phyloP scores from a whole-genome alignment of 2,797 vertebrate genomes.

The Bufotes viridis region DNA sequence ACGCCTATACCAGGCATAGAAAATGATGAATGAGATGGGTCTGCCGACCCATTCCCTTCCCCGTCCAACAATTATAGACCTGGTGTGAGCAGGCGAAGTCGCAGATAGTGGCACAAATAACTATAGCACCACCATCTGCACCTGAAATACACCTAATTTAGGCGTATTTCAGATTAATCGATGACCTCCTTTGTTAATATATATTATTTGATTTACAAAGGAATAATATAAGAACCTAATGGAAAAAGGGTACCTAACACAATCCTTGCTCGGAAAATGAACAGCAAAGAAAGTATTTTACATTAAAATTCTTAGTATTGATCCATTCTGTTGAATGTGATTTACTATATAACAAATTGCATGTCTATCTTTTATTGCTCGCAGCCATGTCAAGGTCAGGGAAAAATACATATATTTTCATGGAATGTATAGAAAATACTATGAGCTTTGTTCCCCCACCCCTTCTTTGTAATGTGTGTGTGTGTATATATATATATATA shows the following conservation, averaged over 20 bases:
- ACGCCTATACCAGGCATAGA: too few species aligned
- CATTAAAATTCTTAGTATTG: slow-evolving; percentile 40
- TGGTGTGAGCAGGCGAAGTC: too few species aligned
- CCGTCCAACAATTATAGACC: too few species aligned
- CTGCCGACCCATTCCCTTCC: too few species aligned
- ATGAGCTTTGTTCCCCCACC: background rate
- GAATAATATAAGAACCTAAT: background rate
- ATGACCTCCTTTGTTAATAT: too few species aligned
- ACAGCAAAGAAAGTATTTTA: background rate
- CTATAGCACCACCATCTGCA: too few species aligned
- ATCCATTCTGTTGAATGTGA: slow-evolving; percentile 22
- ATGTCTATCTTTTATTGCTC: slow-evolving; percentile 33
- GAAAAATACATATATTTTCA: slow-evolving; percentile 37
- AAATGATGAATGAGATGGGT: too few species aligned
- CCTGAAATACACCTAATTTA: too few species aligned
- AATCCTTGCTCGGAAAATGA: slow-evolving; percentile 10
- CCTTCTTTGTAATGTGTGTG: background rate
- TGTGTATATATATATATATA: too few species aligned
- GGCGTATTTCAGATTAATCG: too few species aligned
- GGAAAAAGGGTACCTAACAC: background rate
- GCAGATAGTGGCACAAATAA: too few species aligned
- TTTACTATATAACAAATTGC: slow-evolving; percentile 40
- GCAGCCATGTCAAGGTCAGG: slow-evolving; percentile 41
- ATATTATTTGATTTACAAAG: too few species aligned
- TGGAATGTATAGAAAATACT: slow-evolving; percentile 32